Evolutionary conservation across 2,797 vertebrate species (phyloP).

Genomic region (Synanceia verrucosa): DNA sequence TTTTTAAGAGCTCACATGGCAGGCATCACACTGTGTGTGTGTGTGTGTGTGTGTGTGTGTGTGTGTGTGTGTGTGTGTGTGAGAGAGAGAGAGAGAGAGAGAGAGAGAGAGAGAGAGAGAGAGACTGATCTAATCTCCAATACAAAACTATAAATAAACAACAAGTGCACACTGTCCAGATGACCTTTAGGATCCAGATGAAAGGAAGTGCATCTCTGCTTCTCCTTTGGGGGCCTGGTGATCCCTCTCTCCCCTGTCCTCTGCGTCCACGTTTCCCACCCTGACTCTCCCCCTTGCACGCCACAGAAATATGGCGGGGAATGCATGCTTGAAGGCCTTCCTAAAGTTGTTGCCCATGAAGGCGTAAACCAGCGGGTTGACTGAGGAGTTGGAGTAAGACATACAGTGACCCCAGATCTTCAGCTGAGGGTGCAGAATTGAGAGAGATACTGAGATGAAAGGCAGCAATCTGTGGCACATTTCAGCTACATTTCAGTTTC

Average conservation of each 20-base stretch:
- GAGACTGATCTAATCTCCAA: slow-evolving; percentile 32
- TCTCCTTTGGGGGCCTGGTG: slow-evolving; percentile 48
- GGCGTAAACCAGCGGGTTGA: slow-evolving; percentile 81
- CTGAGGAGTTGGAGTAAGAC: slow-evolving; percentile 84
- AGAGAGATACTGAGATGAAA: not conserved
- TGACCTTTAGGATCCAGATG: slow-evolving; percentile 59
- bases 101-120: no score
- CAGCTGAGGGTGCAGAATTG: slow-evolving; percentile 45
- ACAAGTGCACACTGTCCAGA: slow-evolving; percentile 13
- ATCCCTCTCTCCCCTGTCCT: slow-evolving; percentile 30
- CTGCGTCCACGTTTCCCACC: slow-evolving; percentile 33
- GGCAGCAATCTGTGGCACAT: not conserved
- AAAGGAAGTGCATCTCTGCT: slow-evolving; percentile 70
- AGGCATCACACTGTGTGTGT: not conserved
- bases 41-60: not conserved
- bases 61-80: slow-evolving; percentile 1
- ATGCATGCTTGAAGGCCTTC: slow-evolving; percentile 81
- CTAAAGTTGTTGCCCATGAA: slow-evolving; percentile 85
- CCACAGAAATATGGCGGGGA: slow-evolving; percentile 75
- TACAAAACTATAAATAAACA: slow-evolving; percentile 51
- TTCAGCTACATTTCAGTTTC: no score
- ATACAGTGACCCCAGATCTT: slow-evolving; percentile 86
- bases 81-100: no score
- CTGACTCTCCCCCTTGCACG: slow-evolving; percentile 37
- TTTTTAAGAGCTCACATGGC: slow-evolving; percentile 29